Conservation (phyloP, 2,113 vertebrate genomes). For the Fukomys damarensis region DNA sequence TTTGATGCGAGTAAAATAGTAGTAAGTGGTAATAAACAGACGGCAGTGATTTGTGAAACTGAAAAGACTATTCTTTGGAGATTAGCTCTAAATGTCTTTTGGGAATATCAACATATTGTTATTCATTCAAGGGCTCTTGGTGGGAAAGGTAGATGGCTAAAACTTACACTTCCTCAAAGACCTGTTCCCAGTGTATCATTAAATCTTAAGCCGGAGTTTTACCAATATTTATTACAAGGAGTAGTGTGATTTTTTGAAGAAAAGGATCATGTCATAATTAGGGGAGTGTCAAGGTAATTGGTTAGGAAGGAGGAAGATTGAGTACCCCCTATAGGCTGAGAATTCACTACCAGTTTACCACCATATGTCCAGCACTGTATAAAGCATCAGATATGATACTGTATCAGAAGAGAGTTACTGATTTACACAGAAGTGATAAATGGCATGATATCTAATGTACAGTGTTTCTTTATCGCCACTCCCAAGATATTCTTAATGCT, state of each 20-base stretch:
- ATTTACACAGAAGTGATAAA: not conserved
- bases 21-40: not conserved
- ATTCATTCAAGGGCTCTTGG: not conserved
- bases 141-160: conserved; percentile 17
- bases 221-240: not conserved
- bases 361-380: not conserved
- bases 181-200: not conserved
- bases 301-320: conserved; percentile 43
- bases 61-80: not conserved
- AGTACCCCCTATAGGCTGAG: conserved; percentile 51
- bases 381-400: not conserved
- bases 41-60: conserved; percentile 1
- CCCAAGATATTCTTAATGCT: conserved; percentile 25
- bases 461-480: not conserved
- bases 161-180: not conserved
- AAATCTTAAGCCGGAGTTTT: conserved; percentile 8
- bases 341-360: not conserved
- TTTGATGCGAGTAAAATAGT: not conserved
- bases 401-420: not conserved
- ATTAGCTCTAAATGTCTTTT: not conserved
- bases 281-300: conserved; percentile 36
- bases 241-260: conserved; percentile 7
- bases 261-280: not conserved
- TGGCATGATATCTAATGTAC: not conserved
- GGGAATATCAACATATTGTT: not conserved